phyloP scores from a whole-genome alignment of 2,888 invertebrate species.

The Tachystola acroxantha region DNA sequence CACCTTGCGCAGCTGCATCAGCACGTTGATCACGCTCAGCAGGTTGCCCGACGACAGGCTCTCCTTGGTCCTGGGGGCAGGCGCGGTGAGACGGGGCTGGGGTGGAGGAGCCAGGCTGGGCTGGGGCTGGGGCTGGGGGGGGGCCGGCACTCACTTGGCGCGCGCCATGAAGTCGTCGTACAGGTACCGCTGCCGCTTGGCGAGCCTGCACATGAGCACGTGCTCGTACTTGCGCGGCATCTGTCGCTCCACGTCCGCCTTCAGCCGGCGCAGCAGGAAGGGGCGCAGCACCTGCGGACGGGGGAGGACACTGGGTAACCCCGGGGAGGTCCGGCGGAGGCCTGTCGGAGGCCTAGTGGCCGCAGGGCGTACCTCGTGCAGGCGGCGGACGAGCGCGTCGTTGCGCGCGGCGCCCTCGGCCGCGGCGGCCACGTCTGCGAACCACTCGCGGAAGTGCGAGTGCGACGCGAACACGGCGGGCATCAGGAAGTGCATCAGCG shows the following conservation, averaged over 20 bases:
- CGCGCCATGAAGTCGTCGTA: slow-evolving; percentile 99
- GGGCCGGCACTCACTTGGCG: slow-evolving; percentile 84
- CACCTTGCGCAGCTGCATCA: slow-evolving; percentile 98
- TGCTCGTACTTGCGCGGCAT: slow-evolving; percentile 97
- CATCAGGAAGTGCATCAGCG: slow-evolving; percentile 98
- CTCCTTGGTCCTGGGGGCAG: slow-evolving; percentile 88
- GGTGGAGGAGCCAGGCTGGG: slow-evolving; percentile 7
- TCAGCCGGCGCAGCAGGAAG: slow-evolving; percentile 93
- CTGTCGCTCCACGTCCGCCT: slow-evolving; percentile 97
- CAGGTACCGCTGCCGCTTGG: slow-evolving; percentile 96
- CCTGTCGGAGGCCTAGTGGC: not conserved
- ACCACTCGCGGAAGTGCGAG: slow-evolving; percentile 98
- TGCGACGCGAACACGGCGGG: slow-evolving; percentile 98
- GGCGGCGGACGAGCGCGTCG: slow-evolving; percentile 54
- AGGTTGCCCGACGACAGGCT: slow-evolving; percentile 95
- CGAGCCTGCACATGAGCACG: slow-evolving; percentile 94
- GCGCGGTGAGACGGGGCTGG: not conserved
- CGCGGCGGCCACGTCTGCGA: slow-evolving; percentile 91
- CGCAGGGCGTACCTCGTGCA: slow-evolving; percentile 34
- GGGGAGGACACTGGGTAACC: too few relatives aligned
- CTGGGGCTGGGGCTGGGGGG: slow-evolving; percentile 4
- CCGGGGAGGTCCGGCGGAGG: not conserved
- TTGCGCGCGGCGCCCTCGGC: slow-evolving; percentile 40
- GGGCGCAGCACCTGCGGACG: slow-evolving; percentile 86
- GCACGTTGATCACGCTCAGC: slow-evolving; percentile 95